phyloP scores from a whole-genome alignment of 2,113 vertebrate genomes.

The Gobius niger region DNA sequence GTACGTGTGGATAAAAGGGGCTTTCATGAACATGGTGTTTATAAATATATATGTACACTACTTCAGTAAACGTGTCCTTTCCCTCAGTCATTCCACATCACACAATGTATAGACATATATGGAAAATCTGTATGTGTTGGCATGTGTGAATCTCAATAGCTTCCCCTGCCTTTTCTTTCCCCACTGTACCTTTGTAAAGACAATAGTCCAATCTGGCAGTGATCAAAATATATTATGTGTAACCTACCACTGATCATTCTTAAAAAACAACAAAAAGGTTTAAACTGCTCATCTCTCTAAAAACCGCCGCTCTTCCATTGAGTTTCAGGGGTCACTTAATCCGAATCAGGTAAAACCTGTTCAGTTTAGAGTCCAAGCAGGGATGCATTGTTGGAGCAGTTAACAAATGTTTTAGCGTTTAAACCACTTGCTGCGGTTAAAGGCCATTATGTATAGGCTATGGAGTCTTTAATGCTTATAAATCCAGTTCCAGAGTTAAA shows the following conservation, averaged over 20 bases:
- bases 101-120: no score
- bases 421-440: not conserved
- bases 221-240: not conserved
- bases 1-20: no score
- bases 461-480: conserved; percentile 2
- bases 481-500: conserved; percentile 11
- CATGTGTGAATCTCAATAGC: no score
- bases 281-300: not conserved
- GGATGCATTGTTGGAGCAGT: conserved; percentile 2
- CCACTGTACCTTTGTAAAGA: no score
- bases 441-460: not conserved
- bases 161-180: no score
- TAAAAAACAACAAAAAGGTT: not conserved
- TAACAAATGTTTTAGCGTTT: conserved; percentile 12
- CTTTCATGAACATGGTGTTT: no score
- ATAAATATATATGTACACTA: no score
- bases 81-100: no score
- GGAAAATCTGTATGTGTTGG: no score
- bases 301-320: not conserved
- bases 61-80: no score
- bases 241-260: not conserved
- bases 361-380: not conserved
- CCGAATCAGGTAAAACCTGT: not conserved
- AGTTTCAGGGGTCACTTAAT: conserved; percentile 1
- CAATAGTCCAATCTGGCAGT: not conserved